Conservation (phyloP, 2,888 invertebrate species). For the Limnephilus rhombicus region DNA sequence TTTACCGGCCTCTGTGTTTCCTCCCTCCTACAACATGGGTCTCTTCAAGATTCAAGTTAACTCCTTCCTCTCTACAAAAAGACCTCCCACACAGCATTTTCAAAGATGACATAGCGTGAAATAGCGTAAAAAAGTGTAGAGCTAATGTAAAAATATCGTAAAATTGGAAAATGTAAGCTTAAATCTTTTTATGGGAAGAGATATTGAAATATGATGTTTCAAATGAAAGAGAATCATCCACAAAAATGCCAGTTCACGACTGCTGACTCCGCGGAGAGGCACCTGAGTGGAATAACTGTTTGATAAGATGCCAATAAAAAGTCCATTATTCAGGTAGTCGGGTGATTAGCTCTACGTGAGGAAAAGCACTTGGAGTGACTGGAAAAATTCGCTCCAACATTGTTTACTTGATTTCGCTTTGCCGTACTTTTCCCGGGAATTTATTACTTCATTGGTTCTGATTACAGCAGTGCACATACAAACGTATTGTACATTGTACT, state of each 20-base stretch:
- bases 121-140: too few relatives aligned
- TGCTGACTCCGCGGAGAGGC: conserved; percentile 5
- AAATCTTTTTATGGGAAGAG: too few relatives aligned
- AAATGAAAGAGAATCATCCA: not conserved
- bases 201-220: not conserved
- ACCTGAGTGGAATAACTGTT: conserved; percentile 55
- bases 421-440: not conserved
- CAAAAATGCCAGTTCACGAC: not conserved
- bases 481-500: not conserved
- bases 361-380: conserved; percentile 26
- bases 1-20: too few relatives aligned
- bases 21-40: too few relatives aligned
- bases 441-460: not conserved
- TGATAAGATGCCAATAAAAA: conserved; percentile 52
- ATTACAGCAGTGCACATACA: not conserved
- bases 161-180: too few relatives aligned
- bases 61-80: too few relatives aligned
- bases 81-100: too few relatives aligned
- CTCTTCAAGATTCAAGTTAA: too few relatives aligned
- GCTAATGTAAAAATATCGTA: too few relatives aligned
- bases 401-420: conserved; percentile 28
- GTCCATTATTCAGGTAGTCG: conserved; percentile 46
- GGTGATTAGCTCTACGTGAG: conserved; percentile 39
- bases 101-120: too few relatives aligned
- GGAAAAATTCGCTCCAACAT: conserved; percentile 10